phyloP scores from a whole-genome alignment of 2,113 vertebrate species.

The Apodemus sylvaticus region DNA sequence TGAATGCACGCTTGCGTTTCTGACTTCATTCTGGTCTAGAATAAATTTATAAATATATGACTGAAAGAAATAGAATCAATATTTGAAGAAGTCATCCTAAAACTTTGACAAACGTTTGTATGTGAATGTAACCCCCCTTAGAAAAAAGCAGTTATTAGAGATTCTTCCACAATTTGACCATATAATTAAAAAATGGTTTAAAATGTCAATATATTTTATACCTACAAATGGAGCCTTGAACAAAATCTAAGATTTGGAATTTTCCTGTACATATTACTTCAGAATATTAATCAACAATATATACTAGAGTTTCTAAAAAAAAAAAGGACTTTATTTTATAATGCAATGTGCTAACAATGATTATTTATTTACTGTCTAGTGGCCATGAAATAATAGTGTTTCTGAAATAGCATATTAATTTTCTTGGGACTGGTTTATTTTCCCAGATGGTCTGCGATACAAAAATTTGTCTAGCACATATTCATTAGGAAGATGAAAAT shows the following conservation, averaged over 20 bases:
- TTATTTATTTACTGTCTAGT: constrained; percentile 85
- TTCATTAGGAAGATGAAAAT: constrained; percentile 71
- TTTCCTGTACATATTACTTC: constrained; percentile 90
- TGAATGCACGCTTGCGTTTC: neutral
- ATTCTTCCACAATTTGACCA: neutral
- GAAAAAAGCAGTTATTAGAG: neutral
- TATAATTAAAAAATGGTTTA: neutral
- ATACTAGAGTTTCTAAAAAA: constrained; percentile 88
- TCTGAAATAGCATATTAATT: constrained; percentile 83
- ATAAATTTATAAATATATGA: neutral
- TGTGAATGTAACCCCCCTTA: neutral
- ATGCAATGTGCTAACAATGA: constrained; percentile 86
- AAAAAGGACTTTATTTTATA: constrained; percentile 84
- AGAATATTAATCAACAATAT: constrained; percentile 93
- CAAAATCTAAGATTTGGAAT: constrained; percentile 86
- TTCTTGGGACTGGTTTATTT: constrained; percentile 80
- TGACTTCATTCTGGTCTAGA: neutral
- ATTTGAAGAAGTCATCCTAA: neutral
- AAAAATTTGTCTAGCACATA: constrained; percentile 44
- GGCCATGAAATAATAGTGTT: constrained; percentile 76
- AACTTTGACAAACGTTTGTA: neutral
- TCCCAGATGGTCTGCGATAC: constrained; percentile 81
- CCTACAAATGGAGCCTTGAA: constrained; percentile 86
- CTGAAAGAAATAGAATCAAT: neutral
- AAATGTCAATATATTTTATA: neutral